phyloP scores from a whole-genome alignment of 92 coral and sea anemone genomes.

The Porites evermanni region DNA sequence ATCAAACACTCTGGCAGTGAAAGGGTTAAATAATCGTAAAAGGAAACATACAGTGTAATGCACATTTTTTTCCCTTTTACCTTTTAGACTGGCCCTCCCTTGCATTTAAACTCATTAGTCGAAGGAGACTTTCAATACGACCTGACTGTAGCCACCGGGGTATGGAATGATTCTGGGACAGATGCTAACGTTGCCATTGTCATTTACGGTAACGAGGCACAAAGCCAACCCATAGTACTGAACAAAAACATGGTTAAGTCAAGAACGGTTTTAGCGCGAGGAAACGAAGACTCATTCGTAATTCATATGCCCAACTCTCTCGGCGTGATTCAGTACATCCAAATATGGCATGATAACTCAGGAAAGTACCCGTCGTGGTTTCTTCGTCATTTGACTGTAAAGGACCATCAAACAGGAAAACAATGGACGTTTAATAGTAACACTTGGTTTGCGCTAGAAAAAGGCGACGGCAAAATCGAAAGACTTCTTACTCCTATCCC shows the following conservation, averaged over 20 bases:
- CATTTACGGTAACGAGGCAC: constrained; percentile 83
- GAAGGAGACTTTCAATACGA: constrained; percentile 60
- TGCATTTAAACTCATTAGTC: constrained; percentile 23
- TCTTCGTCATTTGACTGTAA: constrained; percentile 55
- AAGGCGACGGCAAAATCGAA: constrained; percentile 81
- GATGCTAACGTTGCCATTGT: constrained; percentile 83
- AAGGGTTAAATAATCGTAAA: too few species aligned
- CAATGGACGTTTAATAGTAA: constrained; percentile 68
- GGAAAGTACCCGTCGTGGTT: constrained; percentile 85
- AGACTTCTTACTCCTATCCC: constrained; percentile 69
- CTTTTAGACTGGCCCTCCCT: constrained; percentile 79
- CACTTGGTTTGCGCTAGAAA: constrained; percentile 79
- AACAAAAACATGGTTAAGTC: constrained; percentile 65
- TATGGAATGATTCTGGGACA: constrained; percentile 84
- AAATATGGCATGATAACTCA: constrained; percentile 78
- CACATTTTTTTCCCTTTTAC: neutral
- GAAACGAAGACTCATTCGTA: constrained; percentile 75
- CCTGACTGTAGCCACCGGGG: constrained; percentile 72
- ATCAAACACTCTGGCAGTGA: too few species aligned
- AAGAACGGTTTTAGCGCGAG: constrained; percentile 68
- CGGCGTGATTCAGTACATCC: constrained; percentile 68
- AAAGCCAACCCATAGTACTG: constrained; percentile 74
- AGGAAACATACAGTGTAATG: too few species aligned
- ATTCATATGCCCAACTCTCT: constrained; percentile 66
- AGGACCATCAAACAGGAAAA: constrained; percentile 48